Conservation (phyloP, 2,797 vertebrate genomes). For the Benthosema pterotum region DNA sequence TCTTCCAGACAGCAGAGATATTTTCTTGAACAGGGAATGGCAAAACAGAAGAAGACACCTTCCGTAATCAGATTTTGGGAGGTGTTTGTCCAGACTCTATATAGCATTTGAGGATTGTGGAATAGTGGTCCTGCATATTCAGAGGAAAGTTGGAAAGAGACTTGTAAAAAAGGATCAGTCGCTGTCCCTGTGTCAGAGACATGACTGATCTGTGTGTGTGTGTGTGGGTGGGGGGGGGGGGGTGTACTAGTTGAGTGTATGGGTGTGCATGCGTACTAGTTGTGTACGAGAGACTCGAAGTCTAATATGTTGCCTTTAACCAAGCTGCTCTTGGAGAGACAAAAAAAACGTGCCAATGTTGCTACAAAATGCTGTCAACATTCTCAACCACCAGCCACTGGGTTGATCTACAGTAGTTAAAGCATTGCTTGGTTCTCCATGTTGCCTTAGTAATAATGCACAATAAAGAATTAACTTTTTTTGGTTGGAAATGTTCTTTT, state of each 20-base stretch:
- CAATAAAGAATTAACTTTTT: slow-evolving; percentile 72
- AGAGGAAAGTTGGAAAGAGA: slow-evolving; percentile 22
- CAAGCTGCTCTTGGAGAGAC: slow-evolving; percentile 61
- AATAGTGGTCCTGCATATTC: slow-evolving; percentile 10
- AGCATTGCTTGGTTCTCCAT: slow-evolving; percentile 70
- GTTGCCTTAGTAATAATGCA: slow-evolving; percentile 81
- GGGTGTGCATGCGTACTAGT: no score
- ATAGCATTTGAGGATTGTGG: no score
- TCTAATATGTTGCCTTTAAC: slow-evolving; percentile 79
- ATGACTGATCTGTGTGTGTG: slow-evolving; percentile 17
- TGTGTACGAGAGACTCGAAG: slow-evolving; percentile 45
- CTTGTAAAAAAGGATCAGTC: slow-evolving; percentile 28
- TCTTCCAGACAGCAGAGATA: no score
- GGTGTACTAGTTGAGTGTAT: no score
- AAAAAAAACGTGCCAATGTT: slow-evolving; percentile 49
- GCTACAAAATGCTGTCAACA: slow-evolving; percentile 50
- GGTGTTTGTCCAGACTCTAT: not conserved
- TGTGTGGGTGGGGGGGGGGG: slow-evolving; percentile 15
- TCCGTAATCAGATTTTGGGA: not conserved
- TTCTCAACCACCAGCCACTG: slow-evolving; percentile 66
- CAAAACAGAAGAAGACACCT: no score
- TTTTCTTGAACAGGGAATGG: no score
- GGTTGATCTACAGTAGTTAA: slow-evolving; percentile 32
- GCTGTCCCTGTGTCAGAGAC: slow-evolving; percentile 45
- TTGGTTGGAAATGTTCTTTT: slow-evolving; percentile 11